phyloP scores from a whole-genome alignment of 2,888 invertebrate genomes.

The Cheilosia soror region DNA sequence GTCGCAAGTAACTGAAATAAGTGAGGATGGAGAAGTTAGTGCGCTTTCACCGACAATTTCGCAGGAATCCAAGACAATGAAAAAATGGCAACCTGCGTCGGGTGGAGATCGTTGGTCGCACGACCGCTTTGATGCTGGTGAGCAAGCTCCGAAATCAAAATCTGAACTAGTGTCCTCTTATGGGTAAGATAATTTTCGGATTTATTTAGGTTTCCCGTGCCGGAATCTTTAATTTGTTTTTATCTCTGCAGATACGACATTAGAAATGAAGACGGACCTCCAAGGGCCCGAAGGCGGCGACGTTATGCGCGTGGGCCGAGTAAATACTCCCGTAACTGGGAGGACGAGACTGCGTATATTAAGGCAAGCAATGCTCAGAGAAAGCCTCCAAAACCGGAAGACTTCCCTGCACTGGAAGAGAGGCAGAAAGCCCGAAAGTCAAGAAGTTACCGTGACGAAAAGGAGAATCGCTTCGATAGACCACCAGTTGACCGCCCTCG shows the following conservation, averaged over 20 bases:
- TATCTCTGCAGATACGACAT: slow-evolving; percentile 90
- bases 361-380: slow-evolving; percentile 84
- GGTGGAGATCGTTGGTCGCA: slow-evolving; percentile 91
- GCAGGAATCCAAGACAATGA: slow-evolving; percentile 82
- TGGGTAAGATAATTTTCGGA: slow-evolving; percentile 87
- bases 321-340: slow-evolving; percentile 96
- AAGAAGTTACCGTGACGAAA: slow-evolving; percentile 80
- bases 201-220: background rate
- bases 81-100: slow-evolving; percentile 83
- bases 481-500: slow-evolving; percentile 68
- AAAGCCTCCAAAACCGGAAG: slow-evolving; percentile 85
- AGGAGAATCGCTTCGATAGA: slow-evolving; percentile 81
- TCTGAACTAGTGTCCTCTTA: slow-evolving; percentile 93
- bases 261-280: slow-evolving; percentile 95
- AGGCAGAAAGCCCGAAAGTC: slow-evolving; percentile 71
- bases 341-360: slow-evolving; percentile 94
- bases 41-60: slow-evolving; percentile 80
- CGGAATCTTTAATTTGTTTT: slow-evolving; percentile 27
- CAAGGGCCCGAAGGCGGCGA: slow-evolving; percentile 92
- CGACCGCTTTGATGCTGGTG: slow-evolving; percentile 86
- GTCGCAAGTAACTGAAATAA: slow-evolving; percentile 77
- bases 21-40: slow-evolving; percentile 81
- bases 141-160: slow-evolving; percentile 93
- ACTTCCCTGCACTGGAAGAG: slow-evolving; percentile 85
- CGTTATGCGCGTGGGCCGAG: slow-evolving; percentile 96